These are phyloP conservation scores for Leptobrachium leishanense DNA, from an alignment of 2,113 vertebrate species.

Conservation along the genomic window DNA sequence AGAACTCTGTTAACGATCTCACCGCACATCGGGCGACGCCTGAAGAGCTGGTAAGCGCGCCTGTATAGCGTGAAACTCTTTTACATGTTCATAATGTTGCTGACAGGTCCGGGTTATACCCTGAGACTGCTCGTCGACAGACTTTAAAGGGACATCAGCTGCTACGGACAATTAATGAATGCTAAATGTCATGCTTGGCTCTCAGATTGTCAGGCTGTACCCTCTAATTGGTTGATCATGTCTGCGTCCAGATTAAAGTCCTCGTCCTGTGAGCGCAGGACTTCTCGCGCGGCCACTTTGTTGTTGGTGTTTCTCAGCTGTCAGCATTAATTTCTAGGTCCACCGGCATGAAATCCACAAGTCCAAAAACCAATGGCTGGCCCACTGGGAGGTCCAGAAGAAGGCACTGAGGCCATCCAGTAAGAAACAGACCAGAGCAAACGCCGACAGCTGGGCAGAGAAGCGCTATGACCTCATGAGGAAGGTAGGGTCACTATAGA, in stretches of 20 bases:
- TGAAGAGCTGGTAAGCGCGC: slow-evolving; percentile 80
- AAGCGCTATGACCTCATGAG: slow-evolving; percentile 76
- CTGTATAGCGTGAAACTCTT: too few species aligned
- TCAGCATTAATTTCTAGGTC: slow-evolving; percentile 57
- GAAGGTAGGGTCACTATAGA: slow-evolving; percentile 69
- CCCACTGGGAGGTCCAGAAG: slow-evolving; percentile 84
- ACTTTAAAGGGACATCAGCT: not conserved
- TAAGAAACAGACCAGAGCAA: slow-evolving; percentile 62
- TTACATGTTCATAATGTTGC: too few species aligned
- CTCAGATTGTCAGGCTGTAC: too few species aligned
- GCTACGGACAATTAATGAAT: not conserved
- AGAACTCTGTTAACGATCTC: slow-evolving; percentile 85
- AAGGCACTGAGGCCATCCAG: slow-evolving; percentile 67
- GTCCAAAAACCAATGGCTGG: slow-evolving; percentile 82
- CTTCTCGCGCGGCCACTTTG: too few species aligned
- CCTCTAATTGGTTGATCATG: not conserved
- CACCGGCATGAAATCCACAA: slow-evolving; percentile 85
- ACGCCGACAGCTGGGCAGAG: slow-evolving; percentile 68
- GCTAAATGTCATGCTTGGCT: not conserved
- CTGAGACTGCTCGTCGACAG: accelerated
- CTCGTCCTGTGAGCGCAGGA: not conserved
- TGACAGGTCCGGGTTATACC: too few species aligned
- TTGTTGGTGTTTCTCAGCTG: not conserved
- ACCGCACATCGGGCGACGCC: slow-evolving; percentile 81
- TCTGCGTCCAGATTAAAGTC: not conserved